These are phyloP conservation scores for Valencia hispanica DNA, from an alignment of 2,797 vertebrate genomes.

Conservation along the genomic window DNA sequence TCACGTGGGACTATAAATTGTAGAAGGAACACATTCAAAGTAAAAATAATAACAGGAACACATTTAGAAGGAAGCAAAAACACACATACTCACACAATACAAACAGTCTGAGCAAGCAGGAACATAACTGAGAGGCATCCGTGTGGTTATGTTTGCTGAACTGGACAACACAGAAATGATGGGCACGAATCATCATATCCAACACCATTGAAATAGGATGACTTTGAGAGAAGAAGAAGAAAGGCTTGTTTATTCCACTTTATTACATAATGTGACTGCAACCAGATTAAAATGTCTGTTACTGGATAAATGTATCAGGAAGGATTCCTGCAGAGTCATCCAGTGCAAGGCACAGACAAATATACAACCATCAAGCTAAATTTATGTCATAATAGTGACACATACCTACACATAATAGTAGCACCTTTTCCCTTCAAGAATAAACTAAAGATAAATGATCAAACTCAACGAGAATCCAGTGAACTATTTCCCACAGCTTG, in stretches of 20 bases:
- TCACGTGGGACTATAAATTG: slow-evolving; percentile 16
- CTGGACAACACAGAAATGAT: slow-evolving; percentile 21
- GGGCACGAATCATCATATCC: slow-evolving; percentile 38
- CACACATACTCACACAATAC: not conserved
- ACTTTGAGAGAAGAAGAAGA: not conserved
- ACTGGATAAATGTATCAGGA: slow-evolving; percentile 5
- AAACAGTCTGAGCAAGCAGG: not conserved
- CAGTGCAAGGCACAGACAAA: not conserved
- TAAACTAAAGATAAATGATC: not conserved
- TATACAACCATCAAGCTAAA: not conserved
- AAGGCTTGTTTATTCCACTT: slow-evolving; percentile 48
- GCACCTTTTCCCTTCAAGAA: not conserved
- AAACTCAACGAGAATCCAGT: not conserved
- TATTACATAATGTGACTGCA: slow-evolving; percentile 52
- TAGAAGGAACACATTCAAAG: slow-evolving; percentile 9
- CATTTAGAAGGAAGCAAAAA: slow-evolving; percentile 11
- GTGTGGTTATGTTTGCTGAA: slow-evolving; percentile 19
- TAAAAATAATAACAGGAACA: slow-evolving; percentile 14
- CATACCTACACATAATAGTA: too few species aligned
- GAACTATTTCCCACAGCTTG: not conserved
- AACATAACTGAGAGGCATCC: slow-evolving; percentile 26
- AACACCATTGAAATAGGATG: slow-evolving; percentile 24
- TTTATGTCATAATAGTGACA: not conserved
- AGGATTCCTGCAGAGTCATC: not conserved
- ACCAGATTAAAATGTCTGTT: slow-evolving; percentile 34